These are phyloP conservation scores for Chromobotia macracanthus DNA, from an alignment of 2,797 vertebrate species.

Conservation along the genomic window DNA sequence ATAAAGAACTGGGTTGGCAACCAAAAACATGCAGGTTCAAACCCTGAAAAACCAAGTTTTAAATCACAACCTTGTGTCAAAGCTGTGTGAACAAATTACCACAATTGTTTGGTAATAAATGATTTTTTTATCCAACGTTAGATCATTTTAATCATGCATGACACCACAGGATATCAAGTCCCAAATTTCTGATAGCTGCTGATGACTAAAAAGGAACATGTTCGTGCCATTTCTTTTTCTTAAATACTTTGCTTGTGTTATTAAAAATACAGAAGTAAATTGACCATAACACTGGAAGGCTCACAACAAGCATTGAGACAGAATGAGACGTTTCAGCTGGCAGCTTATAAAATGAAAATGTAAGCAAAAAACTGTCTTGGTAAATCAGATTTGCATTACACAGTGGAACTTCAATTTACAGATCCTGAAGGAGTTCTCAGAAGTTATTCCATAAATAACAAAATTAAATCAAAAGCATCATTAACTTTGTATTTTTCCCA, in stretches of 20 bases:
- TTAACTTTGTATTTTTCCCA: conserved; percentile 33
- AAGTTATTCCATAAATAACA: conserved; percentile 31
- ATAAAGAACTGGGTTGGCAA: not conserved
- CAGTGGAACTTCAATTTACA: conserved; percentile 29
- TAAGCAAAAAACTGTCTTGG: conserved; percentile 10
- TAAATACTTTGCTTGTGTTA: not conserved
- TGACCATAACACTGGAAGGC: not conserved
- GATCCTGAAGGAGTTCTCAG: conserved; percentile 7
- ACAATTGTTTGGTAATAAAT: too few relatives aligned
- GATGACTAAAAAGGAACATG: not conserved
- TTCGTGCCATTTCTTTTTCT: not conserved
- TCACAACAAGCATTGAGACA: not conserved
- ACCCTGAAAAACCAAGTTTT: too few relatives aligned
- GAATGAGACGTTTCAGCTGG: conserved; percentile 2
- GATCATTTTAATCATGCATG: too few relatives aligned
- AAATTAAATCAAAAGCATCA: conserved; percentile 46
- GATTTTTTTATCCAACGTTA: too few relatives aligned
- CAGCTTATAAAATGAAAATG: conserved; percentile 23
- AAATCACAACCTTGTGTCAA: too few relatives aligned
- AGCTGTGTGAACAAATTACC: too few relatives aligned
- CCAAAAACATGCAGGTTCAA: not conserved
- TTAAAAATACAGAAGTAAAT: not conserved
- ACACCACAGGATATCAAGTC: not conserved
- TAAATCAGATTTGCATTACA: conserved; percentile 28
- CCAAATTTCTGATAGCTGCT: not conserved